phyloP scores from a whole-genome alignment of 1,140 invertebrate species.

The Pantala flavescens region DNA sequence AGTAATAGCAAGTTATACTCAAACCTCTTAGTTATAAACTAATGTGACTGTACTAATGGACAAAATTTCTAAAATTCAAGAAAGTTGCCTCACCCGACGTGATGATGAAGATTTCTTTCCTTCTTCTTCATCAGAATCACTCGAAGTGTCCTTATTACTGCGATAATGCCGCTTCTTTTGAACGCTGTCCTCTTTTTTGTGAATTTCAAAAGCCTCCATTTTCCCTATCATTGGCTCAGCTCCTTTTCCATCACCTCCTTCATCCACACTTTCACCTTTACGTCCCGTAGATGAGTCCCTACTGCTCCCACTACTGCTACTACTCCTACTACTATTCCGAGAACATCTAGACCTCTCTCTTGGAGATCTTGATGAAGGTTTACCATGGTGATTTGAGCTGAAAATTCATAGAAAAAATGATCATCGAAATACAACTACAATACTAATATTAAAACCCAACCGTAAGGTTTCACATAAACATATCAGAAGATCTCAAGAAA shows the following conservation, averaged over 20 bases:
- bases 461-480: too few species aligned
- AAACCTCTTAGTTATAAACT: too few species aligned
- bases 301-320: background rate
- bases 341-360: background rate
- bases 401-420: background rate
- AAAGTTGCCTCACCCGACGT: background rate
- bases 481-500: too few species aligned
- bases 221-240: slow-evolving; percentile 28
- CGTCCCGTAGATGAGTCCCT: background rate
- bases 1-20: too few species aligned
- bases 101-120: background rate
- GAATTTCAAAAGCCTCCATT: slow-evolving; percentile 57
- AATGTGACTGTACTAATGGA: too few species aligned
- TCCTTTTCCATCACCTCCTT: background rate
- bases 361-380: background rate
- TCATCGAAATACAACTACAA: too few species aligned
- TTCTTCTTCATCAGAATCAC: slow-evolving; percentile 35
- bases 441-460: too few species aligned
- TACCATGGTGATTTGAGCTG: background rate
- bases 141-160: slow-evolving; percentile 66
- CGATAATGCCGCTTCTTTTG: slow-evolving; percentile 76
- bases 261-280: background rate
- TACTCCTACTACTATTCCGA: background rate
- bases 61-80: background rate
- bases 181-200: slow-evolving; percentile 63